phyloP scores from a whole-genome alignment of 2,888 invertebrate genomes.

The Drosophila prostipennis region DNA sequence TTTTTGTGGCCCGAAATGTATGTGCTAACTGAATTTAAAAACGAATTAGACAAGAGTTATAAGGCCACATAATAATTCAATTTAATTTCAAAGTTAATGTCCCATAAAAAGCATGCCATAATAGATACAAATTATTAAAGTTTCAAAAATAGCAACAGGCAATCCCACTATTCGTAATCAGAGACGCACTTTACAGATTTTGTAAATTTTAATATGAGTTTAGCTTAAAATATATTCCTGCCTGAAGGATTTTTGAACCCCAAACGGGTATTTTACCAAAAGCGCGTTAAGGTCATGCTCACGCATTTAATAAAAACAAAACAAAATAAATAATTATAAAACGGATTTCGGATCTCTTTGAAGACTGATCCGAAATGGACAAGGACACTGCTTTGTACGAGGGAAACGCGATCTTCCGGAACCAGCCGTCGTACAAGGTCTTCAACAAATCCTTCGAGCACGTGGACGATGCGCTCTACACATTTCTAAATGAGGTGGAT shows the following conservation, averaged over 20 bases:
- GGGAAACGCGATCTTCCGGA: slow-evolving; percentile 53
- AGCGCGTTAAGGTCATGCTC: neutral
- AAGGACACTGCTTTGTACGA: slow-evolving; percentile 37
- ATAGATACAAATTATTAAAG: no score
- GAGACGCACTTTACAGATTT: no score
- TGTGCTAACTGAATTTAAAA: neutral
- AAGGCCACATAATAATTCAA: slow-evolving; percentile 3
- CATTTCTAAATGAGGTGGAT: slow-evolving; percentile 73
- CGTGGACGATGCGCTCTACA: slow-evolving; percentile 66
- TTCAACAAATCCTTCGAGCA: slow-evolving; percentile 78
- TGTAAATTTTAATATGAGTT: no score
- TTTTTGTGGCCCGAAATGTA: slow-evolving; percentile 5
- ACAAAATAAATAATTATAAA: neutral
- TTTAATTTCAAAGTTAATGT: slow-evolving; percentile 43
- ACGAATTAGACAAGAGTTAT: neutral
- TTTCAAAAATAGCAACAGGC: no score
- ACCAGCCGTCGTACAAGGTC: slow-evolving; percentile 71
- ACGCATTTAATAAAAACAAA: slow-evolving; percentile 2
- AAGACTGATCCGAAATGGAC: neutral
- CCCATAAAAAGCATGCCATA: slow-evolving; percentile 25
- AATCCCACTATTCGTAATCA: no score
- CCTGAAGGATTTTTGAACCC: no score
- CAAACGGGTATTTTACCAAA: neutral
- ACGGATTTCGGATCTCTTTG: no score
- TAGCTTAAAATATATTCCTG: no score